Conservation (phyloP, 2,113 vertebrate genomes). For the Collichthys lucidus region DNA sequence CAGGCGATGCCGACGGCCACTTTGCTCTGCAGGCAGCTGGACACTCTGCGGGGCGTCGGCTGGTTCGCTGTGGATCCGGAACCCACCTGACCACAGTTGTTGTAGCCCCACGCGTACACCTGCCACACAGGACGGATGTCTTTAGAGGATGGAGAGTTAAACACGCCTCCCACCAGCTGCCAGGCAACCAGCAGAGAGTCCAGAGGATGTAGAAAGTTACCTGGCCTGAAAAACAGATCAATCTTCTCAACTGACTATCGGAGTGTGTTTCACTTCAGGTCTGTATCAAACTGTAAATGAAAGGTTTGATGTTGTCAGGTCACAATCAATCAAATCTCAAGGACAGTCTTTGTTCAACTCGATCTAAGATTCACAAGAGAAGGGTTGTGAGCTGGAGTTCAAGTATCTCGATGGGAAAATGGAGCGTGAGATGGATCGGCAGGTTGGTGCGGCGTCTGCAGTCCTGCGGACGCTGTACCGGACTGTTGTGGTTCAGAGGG, state of each 20-base stretch:
- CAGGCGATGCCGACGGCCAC: slow-evolving; percentile 89
- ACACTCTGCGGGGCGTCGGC: slow-evolving; percentile 92
- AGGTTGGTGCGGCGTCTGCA: too few relatives aligned
- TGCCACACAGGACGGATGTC: slow-evolving; percentile 62
- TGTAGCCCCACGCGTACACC: slow-evolving; percentile 98
- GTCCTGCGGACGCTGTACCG: too few relatives aligned
- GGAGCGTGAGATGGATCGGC: too few relatives aligned
- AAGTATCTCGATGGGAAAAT: too few relatives aligned
- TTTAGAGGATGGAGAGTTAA: not conserved
- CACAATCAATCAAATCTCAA: too few relatives aligned
- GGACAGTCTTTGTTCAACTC: too few relatives aligned
- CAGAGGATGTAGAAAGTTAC: not conserved
- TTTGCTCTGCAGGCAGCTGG: slow-evolving; percentile 91
- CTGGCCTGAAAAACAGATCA: not conserved
- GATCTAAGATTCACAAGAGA: too few relatives aligned
- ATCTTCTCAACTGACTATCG: not conserved
- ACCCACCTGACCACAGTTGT: slow-evolving; percentile 98
- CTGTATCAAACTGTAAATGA: too few relatives aligned
- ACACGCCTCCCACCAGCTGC: not conserved
- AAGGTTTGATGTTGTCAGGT: too few relatives aligned
- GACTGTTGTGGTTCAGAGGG: too few relatives aligned
- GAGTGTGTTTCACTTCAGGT: too few relatives aligned
- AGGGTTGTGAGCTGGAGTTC: too few relatives aligned
- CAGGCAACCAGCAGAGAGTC: not conserved
- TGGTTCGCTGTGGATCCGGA: slow-evolving; percentile 97